phyloP scores from a whole-genome alignment of 2,113 vertebrate genomes.

The Corythaeola cristata region DNA sequence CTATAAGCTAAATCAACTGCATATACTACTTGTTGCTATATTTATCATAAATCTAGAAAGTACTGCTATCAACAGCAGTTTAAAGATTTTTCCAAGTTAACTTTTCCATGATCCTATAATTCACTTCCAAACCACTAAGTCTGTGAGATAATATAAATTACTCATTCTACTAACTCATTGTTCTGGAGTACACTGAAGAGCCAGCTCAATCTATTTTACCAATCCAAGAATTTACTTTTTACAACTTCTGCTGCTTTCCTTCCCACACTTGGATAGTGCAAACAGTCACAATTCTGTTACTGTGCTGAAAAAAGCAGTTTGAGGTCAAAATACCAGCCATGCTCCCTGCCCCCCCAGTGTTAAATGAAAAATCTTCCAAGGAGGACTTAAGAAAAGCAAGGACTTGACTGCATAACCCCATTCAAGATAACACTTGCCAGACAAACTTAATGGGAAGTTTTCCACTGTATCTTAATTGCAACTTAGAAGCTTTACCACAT shows the following conservation, averaged over 20 bases:
- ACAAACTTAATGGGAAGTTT: neutral
- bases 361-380: neutral
- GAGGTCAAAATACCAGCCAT: neutral
- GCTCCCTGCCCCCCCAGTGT: fast-evolving
- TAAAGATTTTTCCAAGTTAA: neutral
- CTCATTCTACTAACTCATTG: neutral
- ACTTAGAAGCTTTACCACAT: neutral
- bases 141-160: neutral
- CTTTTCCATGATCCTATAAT: neutral
- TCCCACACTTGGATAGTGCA: neutral
- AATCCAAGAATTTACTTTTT: neutral
- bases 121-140: neutral
- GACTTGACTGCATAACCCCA: neutral
- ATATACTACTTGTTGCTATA: neutral
- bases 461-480: neutral
- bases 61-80: neutral
- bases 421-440: neutral
- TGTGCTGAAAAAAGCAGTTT: neutral
- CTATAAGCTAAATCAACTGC: neutral
- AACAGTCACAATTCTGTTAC: neutral
- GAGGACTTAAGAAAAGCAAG: neutral
- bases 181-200: neutral
- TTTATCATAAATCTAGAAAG: neutral
- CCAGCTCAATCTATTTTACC: neutral
- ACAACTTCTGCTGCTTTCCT: neutral